Conservation (phyloP, 2,888 invertebrate species). For the Drosophila anceps region DNA sequence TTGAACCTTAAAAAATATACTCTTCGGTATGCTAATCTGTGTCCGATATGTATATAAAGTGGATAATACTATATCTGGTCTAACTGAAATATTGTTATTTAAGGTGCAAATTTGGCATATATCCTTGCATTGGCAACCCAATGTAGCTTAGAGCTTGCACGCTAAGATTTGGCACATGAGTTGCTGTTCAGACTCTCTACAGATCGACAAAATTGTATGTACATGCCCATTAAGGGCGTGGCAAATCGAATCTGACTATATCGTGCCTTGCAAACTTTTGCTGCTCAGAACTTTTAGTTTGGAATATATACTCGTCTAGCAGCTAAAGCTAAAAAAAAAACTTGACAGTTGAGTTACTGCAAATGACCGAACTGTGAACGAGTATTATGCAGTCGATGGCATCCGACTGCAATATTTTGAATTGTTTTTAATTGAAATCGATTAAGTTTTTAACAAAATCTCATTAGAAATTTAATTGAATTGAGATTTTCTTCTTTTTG, state of each 20-base stretch:
- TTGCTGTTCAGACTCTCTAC: too few species aligned
- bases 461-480: neutral
- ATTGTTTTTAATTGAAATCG: neutral
- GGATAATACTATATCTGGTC: neutral
- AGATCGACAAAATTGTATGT: too few species aligned
- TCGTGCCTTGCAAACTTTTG: too few species aligned
- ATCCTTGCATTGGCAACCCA: too few species aligned
- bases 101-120: neutral
- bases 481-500: neutral
- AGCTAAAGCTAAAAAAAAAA: neutral
- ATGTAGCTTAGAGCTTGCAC: too few species aligned
- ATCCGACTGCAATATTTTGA: neutral
- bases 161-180: too few species aligned
- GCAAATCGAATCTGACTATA: too few species aligned
- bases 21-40: neutral
- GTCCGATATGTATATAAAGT: neutral
- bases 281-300: too few species aligned
- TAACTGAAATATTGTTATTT: neutral
- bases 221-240: too few species aligned
- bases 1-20: neutral
- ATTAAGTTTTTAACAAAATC: neutral
- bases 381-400: neutral
- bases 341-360: neutral
- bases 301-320: too few species aligned
- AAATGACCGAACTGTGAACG: neutral